A percentile compares a stretch with the other conserved stretches of the same genome.
phyloP scores from a whole-genome alignment of 2,113 vertebrate species.

The Rostratula benghalensis region DNA sequence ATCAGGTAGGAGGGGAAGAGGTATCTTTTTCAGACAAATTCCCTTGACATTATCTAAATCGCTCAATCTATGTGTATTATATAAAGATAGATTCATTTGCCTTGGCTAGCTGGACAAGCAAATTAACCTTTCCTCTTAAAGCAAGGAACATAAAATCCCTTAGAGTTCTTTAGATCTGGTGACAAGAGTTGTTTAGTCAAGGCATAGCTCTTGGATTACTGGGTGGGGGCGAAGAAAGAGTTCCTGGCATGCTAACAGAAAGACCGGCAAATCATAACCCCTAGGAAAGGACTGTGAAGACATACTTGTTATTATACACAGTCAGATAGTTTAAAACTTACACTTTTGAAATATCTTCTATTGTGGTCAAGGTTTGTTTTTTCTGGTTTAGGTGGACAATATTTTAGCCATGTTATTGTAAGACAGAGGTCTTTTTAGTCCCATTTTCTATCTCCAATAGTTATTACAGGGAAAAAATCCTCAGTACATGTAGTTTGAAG shows the following conservation, averaged over 20 bases:
- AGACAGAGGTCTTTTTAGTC: background rate
- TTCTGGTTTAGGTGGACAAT: background rate
- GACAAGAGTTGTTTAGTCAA: background rate
- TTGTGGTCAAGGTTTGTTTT: background rate
- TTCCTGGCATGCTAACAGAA: background rate
- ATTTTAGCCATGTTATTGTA: background rate
- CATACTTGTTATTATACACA: background rate
- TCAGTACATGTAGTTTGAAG: background rate
- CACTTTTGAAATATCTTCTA: accelerated
- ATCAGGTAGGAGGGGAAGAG: background rate
- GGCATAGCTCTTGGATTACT: background rate
- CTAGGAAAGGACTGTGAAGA: background rate
- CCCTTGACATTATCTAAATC: background rate
- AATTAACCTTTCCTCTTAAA: background rate
- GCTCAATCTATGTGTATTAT: background rate
- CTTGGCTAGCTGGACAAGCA: background rate
- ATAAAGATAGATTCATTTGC: background rate
- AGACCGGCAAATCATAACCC: background rate
- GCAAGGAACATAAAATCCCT: background rate
- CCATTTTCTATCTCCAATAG: background rate
- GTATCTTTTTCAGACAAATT: background rate
- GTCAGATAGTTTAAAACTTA: background rate
- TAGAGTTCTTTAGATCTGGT: background rate
- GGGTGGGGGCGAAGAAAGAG: accelerated
- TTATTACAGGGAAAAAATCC: background rate